These are phyloP conservation scores for Steinernema hermaphroditum DNA, from an alignment of 2,888 invertebrate genomes.

Conservation along the genomic window DNA sequence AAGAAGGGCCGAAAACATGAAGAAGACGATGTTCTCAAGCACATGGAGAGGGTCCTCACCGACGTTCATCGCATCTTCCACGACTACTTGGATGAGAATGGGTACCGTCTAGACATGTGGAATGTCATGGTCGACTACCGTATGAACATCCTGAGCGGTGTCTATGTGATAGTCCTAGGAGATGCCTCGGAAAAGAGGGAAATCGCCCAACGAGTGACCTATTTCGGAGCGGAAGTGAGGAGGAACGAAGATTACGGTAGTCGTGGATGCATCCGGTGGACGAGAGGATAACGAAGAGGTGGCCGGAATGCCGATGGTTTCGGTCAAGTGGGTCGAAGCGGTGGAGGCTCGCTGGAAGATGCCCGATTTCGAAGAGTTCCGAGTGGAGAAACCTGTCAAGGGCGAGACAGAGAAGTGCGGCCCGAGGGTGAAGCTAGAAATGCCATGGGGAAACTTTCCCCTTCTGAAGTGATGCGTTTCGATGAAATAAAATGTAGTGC, in stretches of 20 bases:
- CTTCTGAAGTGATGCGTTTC: too few relatives aligned
- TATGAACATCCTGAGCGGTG: neutral
- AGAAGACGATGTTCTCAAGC: neutral
- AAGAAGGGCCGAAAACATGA: neutral
- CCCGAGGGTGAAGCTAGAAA: too few relatives aligned
- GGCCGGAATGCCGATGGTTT: neutral
- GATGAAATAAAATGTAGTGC: too few relatives aligned
- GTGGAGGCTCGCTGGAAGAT: neutral
- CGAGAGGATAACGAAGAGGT: neutral
- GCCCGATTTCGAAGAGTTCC: neutral
- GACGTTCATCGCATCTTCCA: neutral
- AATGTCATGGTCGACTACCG: neutral
- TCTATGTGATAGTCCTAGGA: neutral
- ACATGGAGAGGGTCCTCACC: neutral
- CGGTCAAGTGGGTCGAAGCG: neutral
- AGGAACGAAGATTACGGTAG: neutral
- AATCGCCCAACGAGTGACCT: neutral
- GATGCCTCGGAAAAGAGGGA: neutral
- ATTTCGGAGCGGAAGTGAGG: neutral
- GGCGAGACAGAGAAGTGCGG: too few relatives aligned
- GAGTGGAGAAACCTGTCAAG: neutral
- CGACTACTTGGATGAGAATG: neutral
- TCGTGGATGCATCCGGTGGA: neutral
- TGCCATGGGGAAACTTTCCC: too few relatives aligned
- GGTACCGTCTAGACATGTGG: neutral